These are phyloP conservation scores for Euphydryas editha DNA, from an alignment of 2,888 invertebrate genomes.

Conservation along the genomic window DNA sequence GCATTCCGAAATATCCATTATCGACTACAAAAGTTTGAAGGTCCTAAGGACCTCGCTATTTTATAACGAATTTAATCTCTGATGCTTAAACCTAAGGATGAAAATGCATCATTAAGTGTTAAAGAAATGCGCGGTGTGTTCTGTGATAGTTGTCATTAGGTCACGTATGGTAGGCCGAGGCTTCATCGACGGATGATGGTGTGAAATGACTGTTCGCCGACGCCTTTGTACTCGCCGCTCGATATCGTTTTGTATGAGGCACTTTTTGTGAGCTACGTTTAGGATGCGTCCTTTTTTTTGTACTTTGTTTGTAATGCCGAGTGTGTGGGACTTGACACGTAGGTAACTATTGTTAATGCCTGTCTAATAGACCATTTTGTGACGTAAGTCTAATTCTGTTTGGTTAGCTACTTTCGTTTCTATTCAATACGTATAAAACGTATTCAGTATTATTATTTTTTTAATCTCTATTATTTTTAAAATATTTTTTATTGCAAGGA, in stretches of 20 bases:
- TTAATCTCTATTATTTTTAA: not conserved
- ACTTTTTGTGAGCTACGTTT: slow-evolving; percentile 76
- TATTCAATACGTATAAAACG: not conserved
- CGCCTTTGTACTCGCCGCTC: slow-evolving; percentile 71
- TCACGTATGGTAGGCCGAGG: slow-evolving; percentile 67
- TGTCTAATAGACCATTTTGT: slow-evolving; percentile 54
- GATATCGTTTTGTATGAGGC: slow-evolving; percentile 73
- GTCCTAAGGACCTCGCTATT: slow-evolving; percentile 35
- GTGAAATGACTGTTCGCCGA: slow-evolving; percentile 75
- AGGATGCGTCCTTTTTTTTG: slow-evolving; percentile 79
- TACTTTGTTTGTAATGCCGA: slow-evolving; percentile 79
- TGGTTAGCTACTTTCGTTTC: slow-evolving; percentile 37
- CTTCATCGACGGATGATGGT: slow-evolving; percentile 65
- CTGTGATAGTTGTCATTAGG: slow-evolving; percentile 68
- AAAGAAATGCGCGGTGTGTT: slow-evolving; percentile 28
- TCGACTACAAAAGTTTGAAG: slow-evolving; percentile 35
- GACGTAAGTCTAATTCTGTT: slow-evolving; percentile 51
- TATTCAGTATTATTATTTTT: not conserved
- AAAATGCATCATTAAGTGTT: not conserved
- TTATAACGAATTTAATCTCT: slow-evolving; percentile 39
- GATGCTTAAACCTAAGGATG: not conserved
- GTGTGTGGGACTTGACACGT: slow-evolving; percentile 83
- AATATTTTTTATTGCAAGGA: slow-evolving; percentile 46
- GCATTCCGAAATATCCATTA: slow-evolving; percentile 57
- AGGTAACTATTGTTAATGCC: slow-evolving; percentile 78